A percentile compares a stretch with the other conserved stretches of the same genome.
phyloP scores from a whole-genome alignment of 2,113 vertebrate species.

The Centropus unirufus region DNA sequence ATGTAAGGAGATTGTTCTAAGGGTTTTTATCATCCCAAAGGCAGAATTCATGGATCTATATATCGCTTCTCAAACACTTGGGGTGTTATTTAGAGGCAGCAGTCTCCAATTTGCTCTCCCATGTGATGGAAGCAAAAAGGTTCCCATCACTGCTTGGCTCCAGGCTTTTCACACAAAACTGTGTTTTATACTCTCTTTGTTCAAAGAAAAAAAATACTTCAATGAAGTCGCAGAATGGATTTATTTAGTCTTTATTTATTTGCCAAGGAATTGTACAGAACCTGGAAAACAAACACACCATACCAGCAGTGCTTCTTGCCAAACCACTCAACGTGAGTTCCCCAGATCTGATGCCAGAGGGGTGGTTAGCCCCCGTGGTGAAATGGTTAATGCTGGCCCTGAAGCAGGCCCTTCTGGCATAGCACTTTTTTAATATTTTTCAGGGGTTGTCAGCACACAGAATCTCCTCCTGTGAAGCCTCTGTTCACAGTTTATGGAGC shows the following conservation, averaged over 20 bases:
- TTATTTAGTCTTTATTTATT: background rate
- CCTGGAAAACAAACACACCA: background rate
- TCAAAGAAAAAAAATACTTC: background rate
- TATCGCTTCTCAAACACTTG: background rate
- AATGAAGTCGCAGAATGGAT: background rate
- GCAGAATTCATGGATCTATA: background rate
- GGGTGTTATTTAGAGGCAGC: constrained; percentile 5
- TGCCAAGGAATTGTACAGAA: background rate
- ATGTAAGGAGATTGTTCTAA: background rate
- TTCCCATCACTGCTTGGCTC: background rate
- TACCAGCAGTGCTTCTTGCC: background rate
- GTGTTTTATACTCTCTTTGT: background rate
- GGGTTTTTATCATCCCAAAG: constrained; percentile 23
- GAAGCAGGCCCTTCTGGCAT: background rate
- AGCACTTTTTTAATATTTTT: background rate
- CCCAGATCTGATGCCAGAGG: background rate
- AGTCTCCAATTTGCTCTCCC: constrained; percentile 16
- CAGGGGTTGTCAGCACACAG: background rate
- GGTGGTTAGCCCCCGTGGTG: background rate
- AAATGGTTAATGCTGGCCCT: background rate
- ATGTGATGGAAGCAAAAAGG: background rate
- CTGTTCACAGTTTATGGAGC: background rate
- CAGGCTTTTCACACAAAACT: background rate
- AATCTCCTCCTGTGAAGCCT: background rate
- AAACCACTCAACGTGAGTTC: accelerated